Percentiles rank a stretch among this genome's conserved stretches.
Conservation (phyloP, 2,113 vertebrate genomes). For the Carassius carassius region DNA sequence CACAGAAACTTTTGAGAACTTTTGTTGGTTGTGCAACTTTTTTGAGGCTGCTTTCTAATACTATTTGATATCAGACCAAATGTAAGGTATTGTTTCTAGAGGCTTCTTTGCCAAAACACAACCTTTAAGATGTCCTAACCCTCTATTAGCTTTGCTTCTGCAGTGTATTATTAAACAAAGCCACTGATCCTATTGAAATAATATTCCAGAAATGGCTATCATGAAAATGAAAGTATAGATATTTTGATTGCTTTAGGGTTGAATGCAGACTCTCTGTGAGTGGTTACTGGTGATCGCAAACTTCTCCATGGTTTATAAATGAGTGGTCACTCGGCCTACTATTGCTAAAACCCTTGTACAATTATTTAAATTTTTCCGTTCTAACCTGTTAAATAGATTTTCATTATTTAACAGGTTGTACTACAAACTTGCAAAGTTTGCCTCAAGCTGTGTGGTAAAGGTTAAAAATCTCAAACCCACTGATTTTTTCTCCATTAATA, state of each 20-base stretch:
- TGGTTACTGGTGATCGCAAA: background rate
- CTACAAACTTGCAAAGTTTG: background rate
- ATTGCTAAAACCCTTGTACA: background rate
- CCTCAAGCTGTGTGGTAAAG: background rate
- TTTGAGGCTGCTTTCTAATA: background rate
- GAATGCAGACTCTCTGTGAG: background rate
- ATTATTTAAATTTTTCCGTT: background rate
- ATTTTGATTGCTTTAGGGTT: background rate
- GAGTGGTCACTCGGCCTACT: background rate
- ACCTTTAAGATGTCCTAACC: background rate
- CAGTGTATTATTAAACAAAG: background rate
- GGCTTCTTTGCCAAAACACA: background rate
- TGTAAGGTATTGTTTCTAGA: background rate
- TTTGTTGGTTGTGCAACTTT: background rate
- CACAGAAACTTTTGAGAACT: slow-evolving; percentile 17
- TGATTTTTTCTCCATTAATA: background rate
- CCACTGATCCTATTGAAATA: background rate
- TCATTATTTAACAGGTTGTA: background rate
- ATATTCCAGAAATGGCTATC: background rate
- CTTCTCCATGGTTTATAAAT: background rate
- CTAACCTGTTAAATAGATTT: background rate
- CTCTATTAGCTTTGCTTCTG: background rate
- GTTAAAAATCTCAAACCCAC: background rate
- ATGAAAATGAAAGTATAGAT: background rate
- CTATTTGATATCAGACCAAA: background rate